These are phyloP conservation scores for Melinaea marsaeus DNA, from an alignment of 2,888 invertebrate genomes.

Conservation along the genomic window DNA sequence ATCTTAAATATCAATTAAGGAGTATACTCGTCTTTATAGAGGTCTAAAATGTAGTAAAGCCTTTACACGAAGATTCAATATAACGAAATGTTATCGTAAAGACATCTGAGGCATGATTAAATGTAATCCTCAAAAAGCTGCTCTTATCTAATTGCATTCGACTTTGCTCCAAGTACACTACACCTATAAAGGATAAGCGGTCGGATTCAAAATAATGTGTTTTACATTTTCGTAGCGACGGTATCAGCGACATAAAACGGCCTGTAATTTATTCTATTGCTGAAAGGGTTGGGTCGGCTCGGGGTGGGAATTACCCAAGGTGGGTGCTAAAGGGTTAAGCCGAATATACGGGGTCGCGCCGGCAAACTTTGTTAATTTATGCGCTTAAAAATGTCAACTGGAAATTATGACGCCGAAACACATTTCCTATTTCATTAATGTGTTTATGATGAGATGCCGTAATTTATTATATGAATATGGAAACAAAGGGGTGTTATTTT, in stretches of 20 bases:
- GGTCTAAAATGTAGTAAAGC: constrained; percentile 24
- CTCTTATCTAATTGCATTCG: constrained; percentile 70
- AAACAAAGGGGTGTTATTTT: background rate
- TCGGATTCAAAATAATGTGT: constrained; percentile 76
- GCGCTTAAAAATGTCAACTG: constrained; percentile 78
- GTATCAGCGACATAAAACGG: constrained; percentile 77
- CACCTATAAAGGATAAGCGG: constrained; percentile 75
- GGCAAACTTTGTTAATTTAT: constrained; percentile 78
- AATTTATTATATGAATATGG: constrained; percentile 22
- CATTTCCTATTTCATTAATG: constrained; percentile 70
- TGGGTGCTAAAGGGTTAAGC: constrained; percentile 79
- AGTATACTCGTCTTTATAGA: constrained; percentile 18
- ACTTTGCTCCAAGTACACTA: constrained; percentile 63
- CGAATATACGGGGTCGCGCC: constrained; percentile 74
- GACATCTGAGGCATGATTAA: constrained; percentile 45
- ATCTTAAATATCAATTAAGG: constrained; percentile 25
- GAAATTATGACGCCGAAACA: constrained; percentile 76
- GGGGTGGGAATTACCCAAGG: constrained; percentile 78
- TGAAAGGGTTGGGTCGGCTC: constrained; percentile 74
- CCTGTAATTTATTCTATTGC: constrained; percentile 78
- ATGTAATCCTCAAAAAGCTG: constrained; percentile 68
- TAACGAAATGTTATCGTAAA: constrained; percentile 48
- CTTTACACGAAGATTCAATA: constrained; percentile 30
- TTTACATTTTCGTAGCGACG: constrained; percentile 74
- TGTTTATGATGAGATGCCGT: constrained; percentile 44